Percentiles rank a stretch among this genome's conserved stretches.
phyloP scores from a whole-genome alignment of 2,797 vertebrate species.

The Uromys caudimaculatus region DNA sequence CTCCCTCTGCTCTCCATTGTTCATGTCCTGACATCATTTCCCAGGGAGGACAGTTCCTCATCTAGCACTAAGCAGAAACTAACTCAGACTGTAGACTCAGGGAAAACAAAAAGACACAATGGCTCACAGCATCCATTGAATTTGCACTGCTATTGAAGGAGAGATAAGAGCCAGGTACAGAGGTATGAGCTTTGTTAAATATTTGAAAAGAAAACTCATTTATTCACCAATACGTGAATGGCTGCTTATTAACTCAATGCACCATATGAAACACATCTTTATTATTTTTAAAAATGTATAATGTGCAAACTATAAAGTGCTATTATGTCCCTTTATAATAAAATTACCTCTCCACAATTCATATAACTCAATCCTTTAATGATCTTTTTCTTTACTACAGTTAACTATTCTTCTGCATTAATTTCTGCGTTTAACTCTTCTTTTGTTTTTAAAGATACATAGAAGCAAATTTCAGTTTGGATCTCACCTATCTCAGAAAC shows the following conservation, averaged over 20 bases:
- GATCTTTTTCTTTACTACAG: not conserved
- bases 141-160: not conserved
- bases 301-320: not conserved
- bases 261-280: not conserved
- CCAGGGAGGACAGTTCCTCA: not conserved
- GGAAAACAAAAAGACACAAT: not conserved
- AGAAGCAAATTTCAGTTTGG: not conserved
- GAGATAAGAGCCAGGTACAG: not conserved
- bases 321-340: constrained; percentile 30
- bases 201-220: constrained; percentile 41
- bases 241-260: constrained; percentile 35
- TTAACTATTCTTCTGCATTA: not conserved
- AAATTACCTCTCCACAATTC: not conserved
- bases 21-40: not conserved
- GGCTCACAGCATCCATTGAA: not conserved
- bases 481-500: not conserved
- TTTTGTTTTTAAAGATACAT: not conserved
- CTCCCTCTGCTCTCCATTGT: not conserved
- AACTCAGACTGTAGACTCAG: not conserved
- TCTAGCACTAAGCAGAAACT: not conserved
- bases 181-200: not conserved
- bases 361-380: constrained; percentile 5
- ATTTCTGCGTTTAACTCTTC: not conserved
- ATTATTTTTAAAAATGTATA: not conserved
- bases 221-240: not conserved